Evolutionary conservation across 2,113 vertebrate species (phyloP).

Genomic region (Seriola dumerili): DNA sequence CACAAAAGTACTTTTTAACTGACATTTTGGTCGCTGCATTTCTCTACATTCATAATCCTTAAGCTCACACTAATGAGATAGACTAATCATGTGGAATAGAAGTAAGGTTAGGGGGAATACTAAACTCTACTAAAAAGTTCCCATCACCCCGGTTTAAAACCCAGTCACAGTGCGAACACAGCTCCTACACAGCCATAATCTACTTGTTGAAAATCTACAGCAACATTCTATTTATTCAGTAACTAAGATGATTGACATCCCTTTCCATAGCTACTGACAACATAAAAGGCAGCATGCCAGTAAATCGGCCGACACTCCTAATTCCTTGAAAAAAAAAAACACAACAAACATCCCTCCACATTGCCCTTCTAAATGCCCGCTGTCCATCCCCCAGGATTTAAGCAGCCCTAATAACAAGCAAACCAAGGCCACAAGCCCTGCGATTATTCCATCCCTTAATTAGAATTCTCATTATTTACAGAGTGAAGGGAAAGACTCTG

Average conservation of each 20-base stretch:
- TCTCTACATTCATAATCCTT: slow-evolving; percentile 40
- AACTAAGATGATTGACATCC: slow-evolving; percentile 73
- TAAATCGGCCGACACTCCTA: slow-evolving; percentile 75
- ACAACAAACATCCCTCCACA: slow-evolving; percentile 72
- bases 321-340: slow-evolving; percentile 68
- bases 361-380: slow-evolving; percentile 80
- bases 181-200: slow-evolving; percentile 53
- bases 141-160: slow-evolving; percentile 45
- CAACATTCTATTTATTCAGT: slow-evolving; percentile 71
- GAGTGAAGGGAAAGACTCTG: slow-evolving; percentile 76
- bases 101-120: slow-evolving; percentile 24
- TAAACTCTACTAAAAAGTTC: slow-evolving; percentile 18
- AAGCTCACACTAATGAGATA: slow-evolving; percentile 39
- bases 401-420: slow-evolving; percentile 79
- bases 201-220: slow-evolving; percentile 70
- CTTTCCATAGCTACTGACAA: slow-evolving; percentile 71
- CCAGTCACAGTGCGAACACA: slow-evolving; percentile 56
- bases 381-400: slow-evolving; percentile 79
- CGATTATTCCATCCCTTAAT: slow-evolving; percentile 85
- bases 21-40: slow-evolving; percentile 34
- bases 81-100: slow-evolving; percentile 39
- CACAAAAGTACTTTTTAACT: slow-evolving; percentile 29
- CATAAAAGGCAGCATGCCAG: slow-evolving; percentile 79
- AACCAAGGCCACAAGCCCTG: slow-evolving; percentile 79
- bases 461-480: slow-evolving; percentile 87